Conservation (phyloP, 1,140 invertebrate genomes). For the Cydia strobilella region DNA sequence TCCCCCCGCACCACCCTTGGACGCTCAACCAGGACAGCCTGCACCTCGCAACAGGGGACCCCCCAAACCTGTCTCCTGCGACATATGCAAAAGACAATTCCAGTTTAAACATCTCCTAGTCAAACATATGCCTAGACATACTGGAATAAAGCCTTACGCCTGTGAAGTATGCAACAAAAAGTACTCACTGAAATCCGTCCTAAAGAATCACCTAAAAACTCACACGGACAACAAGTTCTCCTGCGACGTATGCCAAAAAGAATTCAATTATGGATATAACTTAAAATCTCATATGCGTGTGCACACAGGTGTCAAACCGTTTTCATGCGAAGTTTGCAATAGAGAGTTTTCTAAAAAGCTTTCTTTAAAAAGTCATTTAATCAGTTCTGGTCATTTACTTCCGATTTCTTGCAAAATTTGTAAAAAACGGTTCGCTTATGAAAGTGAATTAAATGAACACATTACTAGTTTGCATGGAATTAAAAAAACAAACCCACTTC, state of each 20-base stretch:
- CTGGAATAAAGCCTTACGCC: constrained; percentile 59
- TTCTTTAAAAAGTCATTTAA: not conserved
- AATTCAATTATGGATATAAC: not conserved
- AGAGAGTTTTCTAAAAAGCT: not conserved
- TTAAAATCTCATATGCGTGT: not conserved
- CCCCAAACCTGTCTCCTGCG: not conserved
- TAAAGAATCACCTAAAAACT: not conserved
- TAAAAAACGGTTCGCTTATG: not conserved
- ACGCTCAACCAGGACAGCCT: not conserved
- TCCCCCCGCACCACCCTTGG: not conserved
- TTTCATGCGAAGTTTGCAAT: not conserved
- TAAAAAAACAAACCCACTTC: not conserved
- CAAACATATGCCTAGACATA: constrained; percentile 74
- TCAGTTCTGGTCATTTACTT: not conserved
- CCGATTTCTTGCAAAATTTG: not conserved
- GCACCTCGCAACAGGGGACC: not conserved
- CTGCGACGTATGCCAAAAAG: not conserved
- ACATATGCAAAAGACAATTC: constrained; percentile 5
- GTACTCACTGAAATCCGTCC: constrained; percentile 1
- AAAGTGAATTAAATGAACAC: constrained; percentile 4
- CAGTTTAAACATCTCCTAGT: constrained; percentile 6
- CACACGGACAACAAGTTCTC: not conserved
- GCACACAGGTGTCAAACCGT: not conserved
- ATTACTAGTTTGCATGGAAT: not conserved
- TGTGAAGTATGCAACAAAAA: constrained; percentile 76